Percentiles rank a stretch among this genome's conserved stretches.
Evolutionary conservation across 2,113 vertebrate genomes (phyloP).

Genomic region (Spermophilus dauricus): DNA sequence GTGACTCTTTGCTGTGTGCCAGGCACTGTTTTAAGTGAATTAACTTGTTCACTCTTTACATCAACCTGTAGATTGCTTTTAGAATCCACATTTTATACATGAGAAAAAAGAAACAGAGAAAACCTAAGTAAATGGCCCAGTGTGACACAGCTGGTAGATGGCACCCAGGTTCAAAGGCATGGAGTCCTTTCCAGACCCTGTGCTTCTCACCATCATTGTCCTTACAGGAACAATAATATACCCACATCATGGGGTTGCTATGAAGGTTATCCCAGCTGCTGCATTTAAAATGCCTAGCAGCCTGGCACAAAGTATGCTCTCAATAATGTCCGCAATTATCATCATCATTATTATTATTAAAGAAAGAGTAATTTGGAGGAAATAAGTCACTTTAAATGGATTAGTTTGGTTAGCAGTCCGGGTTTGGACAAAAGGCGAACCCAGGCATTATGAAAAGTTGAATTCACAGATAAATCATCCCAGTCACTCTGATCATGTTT

Average conservation of each 20-base stretch:
- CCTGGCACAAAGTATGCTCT: background rate
- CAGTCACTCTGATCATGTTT: background rate
- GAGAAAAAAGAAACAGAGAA: constrained; percentile 32
- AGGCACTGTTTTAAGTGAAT: background rate
- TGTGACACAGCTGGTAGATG: background rate
- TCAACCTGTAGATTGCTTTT: background rate
- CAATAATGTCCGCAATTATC: background rate
- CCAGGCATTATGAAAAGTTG: background rate
- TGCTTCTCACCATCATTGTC: background rate
- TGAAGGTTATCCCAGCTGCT: background rate
- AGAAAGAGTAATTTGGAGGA: background rate
- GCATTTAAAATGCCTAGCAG: constrained; percentile 33
- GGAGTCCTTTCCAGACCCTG: background rate
- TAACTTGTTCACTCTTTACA: background rate
- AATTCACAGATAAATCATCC: background rate
- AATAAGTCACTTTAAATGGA: background rate
- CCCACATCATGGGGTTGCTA: background rate
- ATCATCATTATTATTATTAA: background rate
- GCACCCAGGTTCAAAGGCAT: background rate
- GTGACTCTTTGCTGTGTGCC: background rate
- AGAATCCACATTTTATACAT: constrained; percentile 13
- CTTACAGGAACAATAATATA: background rate
- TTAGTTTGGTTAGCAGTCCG: background rate
- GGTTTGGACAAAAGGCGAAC: constrained; percentile 41
- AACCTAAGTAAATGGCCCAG: background rate